phyloP scores from a whole-genome alignment of 2,888 invertebrate species.

The Campoplex nolae region DNA sequence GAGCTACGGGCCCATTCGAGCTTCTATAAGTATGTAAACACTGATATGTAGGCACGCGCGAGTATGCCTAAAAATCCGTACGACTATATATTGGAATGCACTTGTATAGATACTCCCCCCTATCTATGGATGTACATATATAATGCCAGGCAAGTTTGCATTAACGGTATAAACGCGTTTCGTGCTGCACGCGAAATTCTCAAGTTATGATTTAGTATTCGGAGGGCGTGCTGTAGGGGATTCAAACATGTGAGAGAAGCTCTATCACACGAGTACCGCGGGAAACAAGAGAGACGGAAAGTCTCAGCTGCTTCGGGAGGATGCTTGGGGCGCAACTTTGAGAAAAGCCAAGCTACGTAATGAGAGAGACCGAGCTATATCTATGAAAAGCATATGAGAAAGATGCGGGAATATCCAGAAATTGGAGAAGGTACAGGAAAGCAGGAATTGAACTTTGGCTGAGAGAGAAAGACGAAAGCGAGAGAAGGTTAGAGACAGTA shows the following conservation, averaged over 20 bases:
- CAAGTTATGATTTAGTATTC: conserved; percentile 83
- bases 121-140: conserved; percentile 30
- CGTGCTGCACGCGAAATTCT: conserved; percentile 80
- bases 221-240: conserved; percentile 69
- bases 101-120: not conserved
- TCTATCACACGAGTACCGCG: conserved; percentile 56
- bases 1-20: not conserved
- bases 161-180: conserved; percentile 80
- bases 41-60: not conserved
- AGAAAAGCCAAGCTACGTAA: conserved; percentile 49
- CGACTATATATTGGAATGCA: not conserved
- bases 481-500: conserved; percentile 65
- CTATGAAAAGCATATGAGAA: conserved; percentile 63
- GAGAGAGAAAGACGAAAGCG: conserved; percentile 67
- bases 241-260: conserved; percentile 58
- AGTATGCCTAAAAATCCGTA: not conserved
- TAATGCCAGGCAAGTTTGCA: conserved; percentile 73
- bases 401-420: conserved; percentile 68
- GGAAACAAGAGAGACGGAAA: conserved; percentile 59
- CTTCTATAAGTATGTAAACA: not conserved
- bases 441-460: conserved; percentile 65
- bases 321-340: conserved; percentile 40
- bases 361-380: conserved; percentile 49
- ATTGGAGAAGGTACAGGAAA: conserved; percentile 70
- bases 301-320: conserved; percentile 49